Base-by-base conservation (phyloP, 2,797 vertebrate genomes). In the Acridotheres tristis region DNA sequence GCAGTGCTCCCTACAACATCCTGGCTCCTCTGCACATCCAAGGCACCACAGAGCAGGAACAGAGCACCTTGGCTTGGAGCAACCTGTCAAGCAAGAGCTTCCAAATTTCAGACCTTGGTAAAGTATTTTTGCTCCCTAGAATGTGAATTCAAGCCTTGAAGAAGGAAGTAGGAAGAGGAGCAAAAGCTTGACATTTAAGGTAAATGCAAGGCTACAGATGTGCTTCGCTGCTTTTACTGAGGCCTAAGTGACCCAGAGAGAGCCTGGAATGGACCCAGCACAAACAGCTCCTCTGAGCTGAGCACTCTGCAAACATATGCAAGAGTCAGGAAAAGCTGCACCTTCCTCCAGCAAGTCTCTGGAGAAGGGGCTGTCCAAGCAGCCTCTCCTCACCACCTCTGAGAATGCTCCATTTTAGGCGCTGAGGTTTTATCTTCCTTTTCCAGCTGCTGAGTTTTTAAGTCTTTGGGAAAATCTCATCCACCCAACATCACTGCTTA, bases 391-490 rank as follows among this genome's bases (percentile, higher is more conserved):
- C 71, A 55, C 23, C 5, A 26, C 29, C n/a, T 68, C 43, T 25
- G 11, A 74, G 45, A 55, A 42, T 5, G 57, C 30, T 74, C 75
- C 32, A 5, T 9, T 48, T 62, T 6, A 68, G 72, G 32, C 19
- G 25, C 78, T 48, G 11, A 67, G 45, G 32, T 43, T 92, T 88
- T 27, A 23, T 36, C 66, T 85, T 40, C 69, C 40, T 55, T 75
- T 80, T 84, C 57, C 53, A 93, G 50, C 38, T 47, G 58, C 16
- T 78, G 48, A 77, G 61, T 43, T 89, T 90, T 45, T 57, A 85
- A 89, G 84, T 93, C 90, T 92, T 94, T 93, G 81, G 67, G 61
- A 85, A 75, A 87, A 82, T 51, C 61, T 63, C 50, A 63, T 16
- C 84, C 54, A 78, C 59, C 77, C 43, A 30, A 67, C 67, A 62